A percentile compares a stretch with the other conserved stretches of the same genome.
These are phyloP conservation scores for Candoia aspera DNA, from an alignment of 2,113 vertebrate genomes.

Conservation along the genomic window DNA sequence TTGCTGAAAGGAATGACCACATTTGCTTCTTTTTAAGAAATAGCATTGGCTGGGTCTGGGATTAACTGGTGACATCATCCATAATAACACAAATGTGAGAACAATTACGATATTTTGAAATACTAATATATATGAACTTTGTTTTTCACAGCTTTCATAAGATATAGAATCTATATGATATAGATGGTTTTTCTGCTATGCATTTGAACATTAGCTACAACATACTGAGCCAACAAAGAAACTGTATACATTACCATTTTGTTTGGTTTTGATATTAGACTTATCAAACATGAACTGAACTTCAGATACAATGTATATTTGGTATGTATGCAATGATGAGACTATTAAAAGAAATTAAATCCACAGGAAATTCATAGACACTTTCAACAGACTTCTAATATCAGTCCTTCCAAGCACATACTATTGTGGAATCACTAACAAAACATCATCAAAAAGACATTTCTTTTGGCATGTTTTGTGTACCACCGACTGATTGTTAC, in stretches of 20 bases:
- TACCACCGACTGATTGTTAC: background rate
- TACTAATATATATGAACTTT: background rate
- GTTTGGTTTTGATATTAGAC: background rate
- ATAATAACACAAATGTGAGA: background rate
- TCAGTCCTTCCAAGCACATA: constrained; percentile 24
- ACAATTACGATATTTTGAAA: constrained; percentile 33
- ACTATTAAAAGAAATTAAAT: constrained; percentile 31
- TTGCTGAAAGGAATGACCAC: background rate
- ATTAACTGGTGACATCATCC: background rate
- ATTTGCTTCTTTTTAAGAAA: background rate
- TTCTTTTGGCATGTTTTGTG: background rate
- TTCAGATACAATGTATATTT: constrained; percentile 9
- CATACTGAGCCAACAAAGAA: background rate
- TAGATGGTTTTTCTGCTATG: background rate
- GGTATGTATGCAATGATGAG: constrained; percentile 19
- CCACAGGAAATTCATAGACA: background rate
- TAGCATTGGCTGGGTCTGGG: background rate
- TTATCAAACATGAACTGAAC: background rate
- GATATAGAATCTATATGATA: constrained; percentile 10
- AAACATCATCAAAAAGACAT: constrained; percentile 7
- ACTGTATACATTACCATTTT: background rate
- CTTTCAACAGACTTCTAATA: constrained; percentile 27
- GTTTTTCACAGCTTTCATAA: constrained; percentile 39
- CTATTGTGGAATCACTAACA: constrained; percentile 13
- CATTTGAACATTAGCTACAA: background rate